Conservation (phyloP, 2,113 vertebrate species). For the Brachyhypopomus gauderio region DNA sequence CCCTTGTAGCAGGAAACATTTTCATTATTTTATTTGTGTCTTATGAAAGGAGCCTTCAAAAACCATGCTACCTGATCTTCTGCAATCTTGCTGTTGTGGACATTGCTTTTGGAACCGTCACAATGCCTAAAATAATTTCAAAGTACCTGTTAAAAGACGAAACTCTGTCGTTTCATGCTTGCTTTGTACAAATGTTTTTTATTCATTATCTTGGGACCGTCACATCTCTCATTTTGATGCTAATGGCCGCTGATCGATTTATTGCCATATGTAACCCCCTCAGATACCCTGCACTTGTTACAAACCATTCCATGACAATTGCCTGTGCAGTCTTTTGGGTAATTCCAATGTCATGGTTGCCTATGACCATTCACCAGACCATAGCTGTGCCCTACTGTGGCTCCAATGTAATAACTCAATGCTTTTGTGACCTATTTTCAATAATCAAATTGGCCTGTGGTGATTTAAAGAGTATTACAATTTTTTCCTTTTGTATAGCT, state of each 20-base stretch:
- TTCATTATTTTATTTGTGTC: slow-evolving; percentile 33
- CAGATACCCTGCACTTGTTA: slow-evolving; percentile 63
- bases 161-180: slow-evolving; percentile 58
- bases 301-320: slow-evolving; percentile 57
- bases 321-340: slow-evolving; percentile 60
- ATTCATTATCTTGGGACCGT: too few relatives aligned
- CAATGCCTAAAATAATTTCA: slow-evolving; percentile 39
- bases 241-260: too few relatives aligned
- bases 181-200: slow-evolving; percentile 70
- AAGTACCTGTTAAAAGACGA: slow-evolving; percentile 38
- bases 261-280: slow-evolving; percentile 16
- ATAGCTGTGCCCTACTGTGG: slow-evolving; percentile 61
- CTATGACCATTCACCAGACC: not conserved
- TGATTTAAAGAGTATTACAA: accelerated
- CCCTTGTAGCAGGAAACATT: slow-evolving; percentile 41
- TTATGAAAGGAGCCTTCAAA: slow-evolving; percentile 33
- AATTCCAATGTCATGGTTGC: slow-evolving; percentile 44
- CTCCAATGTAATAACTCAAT: slow-evolving; percentile 67
- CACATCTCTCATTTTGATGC: too few relatives aligned
- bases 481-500: slow-evolving; percentile 46
- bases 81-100: slow-evolving; percentile 52
- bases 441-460: slow-evolving; percentile 62
- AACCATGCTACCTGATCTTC: slow-evolving; percentile 52
- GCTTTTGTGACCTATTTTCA: slow-evolving; percentile 65
- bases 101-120: slow-evolving; percentile 40